Base-by-base conservation (phyloP, 2,113 vertebrate species). In the Osmerus eperlanus region DNA sequence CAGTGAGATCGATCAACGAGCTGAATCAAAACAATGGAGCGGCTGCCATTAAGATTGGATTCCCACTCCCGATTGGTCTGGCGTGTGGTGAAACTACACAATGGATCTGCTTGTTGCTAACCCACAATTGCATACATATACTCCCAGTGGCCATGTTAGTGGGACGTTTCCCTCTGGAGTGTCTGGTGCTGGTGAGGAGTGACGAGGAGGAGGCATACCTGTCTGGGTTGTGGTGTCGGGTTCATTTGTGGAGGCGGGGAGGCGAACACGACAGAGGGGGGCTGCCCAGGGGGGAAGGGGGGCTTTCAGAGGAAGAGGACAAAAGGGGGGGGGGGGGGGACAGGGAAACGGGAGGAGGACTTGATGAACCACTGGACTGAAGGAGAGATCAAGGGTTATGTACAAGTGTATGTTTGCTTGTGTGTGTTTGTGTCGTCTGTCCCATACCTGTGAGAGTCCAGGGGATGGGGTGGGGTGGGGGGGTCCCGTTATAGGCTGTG, bases 401-500 rank as follows among this genome's bases (percentile, higher is more conserved):
- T 62, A 14, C 13, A 62, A 62, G 18, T 19, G 5, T 18, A 28
- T 23, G 67, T 18, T 15, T 28, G 15, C 29, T 23, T 23, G 23
- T 23, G 63, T 61, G 21, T 16, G 28, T 3, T 28, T 28, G 15
- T 15, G 11, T 23, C 23, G 16, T 4, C 0, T 0, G 19, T 25
- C 23, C 3, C 61, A 91, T 94, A 98, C 96, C 96, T 97, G 97
- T 85, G 96, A 92, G 79, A 98, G 93, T 91, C 95, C 96, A 0
- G 96, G 96, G 93, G 96, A 97, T 79, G 95, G 94, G 91, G 95
- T 93, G 74, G 87, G 93, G 89, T 90, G 93, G 68, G 93, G 92
- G 92, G 92, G 90, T 95, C 94, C 95, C 88, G 94, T 95, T 95
- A 96, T 94, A 94, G 97, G 93, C 91, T 99, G 97, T 92, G 95